phyloP scores from a whole-genome alignment of 2,888 invertebrate species.

The Melipona bicolor region DNA sequence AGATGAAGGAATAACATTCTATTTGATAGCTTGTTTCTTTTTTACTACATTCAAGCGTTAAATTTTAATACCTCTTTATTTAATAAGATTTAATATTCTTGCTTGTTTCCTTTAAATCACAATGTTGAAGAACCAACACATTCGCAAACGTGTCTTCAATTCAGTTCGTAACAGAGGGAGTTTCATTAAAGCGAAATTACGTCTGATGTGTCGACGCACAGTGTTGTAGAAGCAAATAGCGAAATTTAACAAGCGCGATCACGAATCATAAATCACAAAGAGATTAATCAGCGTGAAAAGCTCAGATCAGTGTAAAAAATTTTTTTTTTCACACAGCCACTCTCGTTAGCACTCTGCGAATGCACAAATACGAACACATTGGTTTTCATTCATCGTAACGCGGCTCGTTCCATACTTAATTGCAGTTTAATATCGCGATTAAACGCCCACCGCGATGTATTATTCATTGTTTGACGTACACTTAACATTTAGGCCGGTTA shows the following conservation, averaged over 20 bases:
- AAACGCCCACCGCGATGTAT: conserved; percentile 26
- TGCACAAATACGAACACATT: conserved; percentile 5
- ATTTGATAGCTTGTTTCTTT: no score
- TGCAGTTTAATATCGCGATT: conserved; percentile 45
- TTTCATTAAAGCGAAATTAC: background rate
- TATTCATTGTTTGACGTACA: conserved; percentile 53
- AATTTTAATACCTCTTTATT: no score
- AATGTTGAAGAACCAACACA: no score
- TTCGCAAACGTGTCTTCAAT: no score
- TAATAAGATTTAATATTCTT: no score
- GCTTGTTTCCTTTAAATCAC: no score
- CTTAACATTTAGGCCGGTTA: conserved; percentile 30
- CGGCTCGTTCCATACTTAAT: conserved; percentile 37
- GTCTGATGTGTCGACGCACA: background rate
- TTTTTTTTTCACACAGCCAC: background rate
- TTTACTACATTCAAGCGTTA: no score
- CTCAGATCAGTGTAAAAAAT: background rate
- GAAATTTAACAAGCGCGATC: background rate
- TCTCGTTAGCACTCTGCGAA: background rate
- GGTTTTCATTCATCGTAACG: conserved; percentile 4
- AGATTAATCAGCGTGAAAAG: background rate
- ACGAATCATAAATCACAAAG: background rate
- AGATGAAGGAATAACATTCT: no score
- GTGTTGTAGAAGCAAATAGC: background rate
- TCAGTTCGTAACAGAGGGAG: no score